phyloP scores from a whole-genome alignment of 2,797 vertebrate genomes.

The Hemitrygon akajei region DNA sequence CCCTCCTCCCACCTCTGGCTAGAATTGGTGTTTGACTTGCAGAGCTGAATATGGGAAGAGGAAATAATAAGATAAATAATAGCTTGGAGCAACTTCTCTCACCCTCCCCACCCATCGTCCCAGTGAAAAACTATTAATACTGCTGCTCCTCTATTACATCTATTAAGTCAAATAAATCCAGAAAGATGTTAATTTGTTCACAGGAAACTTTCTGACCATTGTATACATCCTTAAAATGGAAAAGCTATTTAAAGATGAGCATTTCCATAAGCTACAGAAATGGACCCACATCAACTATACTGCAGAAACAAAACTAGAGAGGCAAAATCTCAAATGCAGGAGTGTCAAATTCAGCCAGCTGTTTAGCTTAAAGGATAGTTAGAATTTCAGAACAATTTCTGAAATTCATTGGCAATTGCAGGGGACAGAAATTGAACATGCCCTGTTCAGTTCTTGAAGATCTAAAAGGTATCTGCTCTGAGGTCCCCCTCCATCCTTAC shows the following conservation, averaged over 20 bases:
- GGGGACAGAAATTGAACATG: not conserved
- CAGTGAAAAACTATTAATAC: not conserved
- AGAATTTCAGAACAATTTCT: not conserved
- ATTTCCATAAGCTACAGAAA: not conserved
- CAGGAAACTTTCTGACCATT: not conserved
- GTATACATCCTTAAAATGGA: not conserved
- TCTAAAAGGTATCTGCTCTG: not conserved
- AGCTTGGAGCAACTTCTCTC: constrained; percentile 3
- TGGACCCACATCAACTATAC: not conserved
- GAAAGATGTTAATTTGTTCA: not conserved
- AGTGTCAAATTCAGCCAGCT: not conserved
- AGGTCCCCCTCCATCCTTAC: no score
- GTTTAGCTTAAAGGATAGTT: not conserved
- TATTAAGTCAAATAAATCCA: not conserved
- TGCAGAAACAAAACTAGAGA: not conserved
- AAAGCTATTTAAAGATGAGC: not conserved
- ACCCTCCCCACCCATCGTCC: not conserved
- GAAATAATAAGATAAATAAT: constrained; percentile 1
- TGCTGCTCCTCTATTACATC: not conserved
- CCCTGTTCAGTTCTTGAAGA: not conserved
- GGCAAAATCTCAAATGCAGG: not conserved
- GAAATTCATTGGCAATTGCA: not conserved
- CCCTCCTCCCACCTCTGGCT: not conserved
- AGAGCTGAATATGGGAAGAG: constrained; percentile 33
- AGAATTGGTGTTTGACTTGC: not conserved